Percentiles rank a stretch among this genome's conserved stretches.
Conservation (phyloP, 1,140 invertebrate species). For the Melitaea cinxia region DNA sequence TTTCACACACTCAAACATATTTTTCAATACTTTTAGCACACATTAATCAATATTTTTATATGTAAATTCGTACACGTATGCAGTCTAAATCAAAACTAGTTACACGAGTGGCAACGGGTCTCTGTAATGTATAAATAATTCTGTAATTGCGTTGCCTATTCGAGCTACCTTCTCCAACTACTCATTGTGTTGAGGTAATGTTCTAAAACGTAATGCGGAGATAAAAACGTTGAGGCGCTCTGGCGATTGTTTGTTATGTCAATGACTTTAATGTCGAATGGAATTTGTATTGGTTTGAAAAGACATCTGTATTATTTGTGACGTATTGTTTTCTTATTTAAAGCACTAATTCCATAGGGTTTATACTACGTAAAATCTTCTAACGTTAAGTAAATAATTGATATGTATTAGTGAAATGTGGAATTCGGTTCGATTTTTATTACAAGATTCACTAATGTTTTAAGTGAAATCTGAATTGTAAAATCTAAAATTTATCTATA, state of each 20-base stretch:
- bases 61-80: constrained; percentile 6
- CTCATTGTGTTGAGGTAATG: constrained; percentile 7
- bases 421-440: too few relatives aligned
- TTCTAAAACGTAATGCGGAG: constrained; percentile 13
- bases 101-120: constrained; percentile 9
- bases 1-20: not conserved
- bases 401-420: too few relatives aligned
- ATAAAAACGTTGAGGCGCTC: constrained; percentile 8
- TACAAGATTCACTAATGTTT: too few relatives aligned
- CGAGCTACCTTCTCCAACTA: constrained; percentile 11
- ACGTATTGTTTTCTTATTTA: too few relatives aligned
- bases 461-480: too few relatives aligned
- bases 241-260: not conserved
- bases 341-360: too few relatives aligned
- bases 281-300: not conserved
- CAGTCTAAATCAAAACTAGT: constrained; percentile 13
- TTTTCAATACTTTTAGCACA: not conserved
- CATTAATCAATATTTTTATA: constrained; percentile 2
- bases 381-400: too few relatives aligned
- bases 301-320: too few relatives aligned
- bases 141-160: constrained; percentile 10
- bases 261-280: not conserved
- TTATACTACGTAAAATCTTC: too few relatives aligned
- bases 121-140: constrained; percentile 18
- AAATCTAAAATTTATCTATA: too few relatives aligned